Conservation (phyloP, 2,797 vertebrate genomes). For the Smutsia temminckii region DNA sequence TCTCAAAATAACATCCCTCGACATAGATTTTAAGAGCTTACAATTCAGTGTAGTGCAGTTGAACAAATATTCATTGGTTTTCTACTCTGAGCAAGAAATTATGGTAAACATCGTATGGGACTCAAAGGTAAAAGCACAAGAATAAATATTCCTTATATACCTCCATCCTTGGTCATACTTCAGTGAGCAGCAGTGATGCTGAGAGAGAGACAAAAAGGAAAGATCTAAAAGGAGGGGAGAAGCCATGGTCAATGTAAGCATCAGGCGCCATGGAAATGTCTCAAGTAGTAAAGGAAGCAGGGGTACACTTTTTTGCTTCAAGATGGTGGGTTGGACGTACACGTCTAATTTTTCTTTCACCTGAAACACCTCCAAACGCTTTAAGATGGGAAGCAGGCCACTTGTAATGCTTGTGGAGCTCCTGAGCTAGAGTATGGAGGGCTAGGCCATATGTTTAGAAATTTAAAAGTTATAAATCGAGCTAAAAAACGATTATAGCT, state of each 20-base stretch:
- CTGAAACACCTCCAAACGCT: neutral
- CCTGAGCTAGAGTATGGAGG: neutral
- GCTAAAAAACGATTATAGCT: neutral
- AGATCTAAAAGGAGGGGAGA: neutral
- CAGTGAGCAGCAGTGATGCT: neutral
- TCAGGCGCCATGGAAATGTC: neutral
- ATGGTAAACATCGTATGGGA: neutral
- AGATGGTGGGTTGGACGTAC: too few relatives aligned
- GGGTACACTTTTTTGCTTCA: neutral
- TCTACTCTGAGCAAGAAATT: neutral
- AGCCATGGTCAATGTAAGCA: neutral
- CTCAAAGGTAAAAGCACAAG: neutral
- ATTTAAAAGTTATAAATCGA: constrained; percentile 26
- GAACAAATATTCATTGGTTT: neutral
- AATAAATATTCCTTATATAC: neutral
- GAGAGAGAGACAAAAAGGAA: neutral
- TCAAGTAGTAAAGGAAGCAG: neutral
- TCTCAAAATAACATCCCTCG: neutral
- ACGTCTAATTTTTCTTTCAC: neutral
- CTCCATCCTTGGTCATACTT: neutral
- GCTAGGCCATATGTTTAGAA: neutral
- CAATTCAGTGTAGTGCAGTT: neutral
- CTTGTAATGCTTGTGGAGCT: neutral
- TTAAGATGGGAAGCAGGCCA: neutral
- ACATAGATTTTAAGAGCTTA: neutral